Base-by-base conservation (phyloP, 2,113 vertebrate genomes). In the Ifrita kowaldi region DNA sequence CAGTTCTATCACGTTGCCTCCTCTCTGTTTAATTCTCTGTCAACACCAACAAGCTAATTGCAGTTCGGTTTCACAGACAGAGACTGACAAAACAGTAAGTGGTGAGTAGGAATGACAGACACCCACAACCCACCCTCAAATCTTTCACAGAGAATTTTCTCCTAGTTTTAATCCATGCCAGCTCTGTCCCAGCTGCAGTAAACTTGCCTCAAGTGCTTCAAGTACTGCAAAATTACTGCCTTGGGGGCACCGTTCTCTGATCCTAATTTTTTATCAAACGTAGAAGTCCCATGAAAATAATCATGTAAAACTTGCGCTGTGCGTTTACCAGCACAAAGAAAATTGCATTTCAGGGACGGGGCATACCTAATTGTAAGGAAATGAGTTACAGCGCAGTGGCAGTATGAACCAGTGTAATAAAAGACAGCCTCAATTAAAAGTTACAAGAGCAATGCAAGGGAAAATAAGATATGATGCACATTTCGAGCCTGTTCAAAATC, bases 371-470 rank as follows among this genome's bases (percentile, higher is more conserved):
- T 90, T 91, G 95, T 76, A 76, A 89, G 85, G 52, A 96, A 96
- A 97, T 57, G 52, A 94, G 70, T 96, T 95, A 93, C 37, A 95
- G 73, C 6, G 15, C 96, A 94, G 90, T 23, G 8, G 68, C 39
- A 81, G 37, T 56, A 88, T 60, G 68, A 96, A 73, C 47, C 37
- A 68, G 39, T 11, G 22, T 78, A 96, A 95, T 70, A 95, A 94
- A 74, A 97, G 90, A 89, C 76, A 95, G 69, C 11, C 35, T 96
- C 95, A 92, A 93, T 96, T 97, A 95, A 89, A 97, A 97, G 81
- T 94, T 90, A 87, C 80, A 68, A 26, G 53, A 97, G 78, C 41
- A 71, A 84, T 16, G 30, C 52, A 92, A 91, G 94, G 67, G 62
- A 84, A 95, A 63, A 92, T 59, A 95, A 21, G 76, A 13, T 55